Evolutionary conservation across 2,113 vertebrate genomes (phyloP).

Genomic region (Gallinago jamesoni): DNA sequence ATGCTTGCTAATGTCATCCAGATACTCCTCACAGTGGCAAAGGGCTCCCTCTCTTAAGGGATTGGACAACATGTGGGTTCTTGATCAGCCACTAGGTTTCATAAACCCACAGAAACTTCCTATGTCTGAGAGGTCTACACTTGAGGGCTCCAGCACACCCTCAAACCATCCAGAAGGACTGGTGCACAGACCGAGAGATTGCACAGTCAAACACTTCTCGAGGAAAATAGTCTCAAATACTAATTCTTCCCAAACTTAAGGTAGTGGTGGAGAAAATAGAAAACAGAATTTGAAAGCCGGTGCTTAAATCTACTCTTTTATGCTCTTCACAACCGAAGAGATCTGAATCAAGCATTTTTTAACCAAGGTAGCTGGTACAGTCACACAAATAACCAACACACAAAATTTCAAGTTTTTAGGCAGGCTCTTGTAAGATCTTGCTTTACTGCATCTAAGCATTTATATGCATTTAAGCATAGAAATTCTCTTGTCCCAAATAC

Average conservation of each 20-base stretch:
- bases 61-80: rapidly evolving
- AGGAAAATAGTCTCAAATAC: neutral
- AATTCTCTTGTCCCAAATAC: neutral
- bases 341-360: neutral
- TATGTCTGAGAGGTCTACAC: neutral
- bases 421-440: neutral
- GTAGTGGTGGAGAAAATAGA: neutral
- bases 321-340: neutral
- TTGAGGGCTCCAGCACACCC: neutral
- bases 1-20: neutral
- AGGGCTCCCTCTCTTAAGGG: rapidly evolving
- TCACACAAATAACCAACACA: neutral
- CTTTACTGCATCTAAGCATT: neutral
- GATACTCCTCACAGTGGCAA: neutral
- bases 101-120: neutral
- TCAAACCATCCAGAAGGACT: neutral
- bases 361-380: neutral
- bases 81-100: neutral
- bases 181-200: neutral
- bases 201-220: neutral
- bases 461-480: neutral
- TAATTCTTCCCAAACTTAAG: neutral
- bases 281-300: neutral
- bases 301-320: neutral
- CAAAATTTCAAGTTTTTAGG: neutral